Conservation (phyloP, 2,113 vertebrate species). For the Microtus richardsoni region DNA sequence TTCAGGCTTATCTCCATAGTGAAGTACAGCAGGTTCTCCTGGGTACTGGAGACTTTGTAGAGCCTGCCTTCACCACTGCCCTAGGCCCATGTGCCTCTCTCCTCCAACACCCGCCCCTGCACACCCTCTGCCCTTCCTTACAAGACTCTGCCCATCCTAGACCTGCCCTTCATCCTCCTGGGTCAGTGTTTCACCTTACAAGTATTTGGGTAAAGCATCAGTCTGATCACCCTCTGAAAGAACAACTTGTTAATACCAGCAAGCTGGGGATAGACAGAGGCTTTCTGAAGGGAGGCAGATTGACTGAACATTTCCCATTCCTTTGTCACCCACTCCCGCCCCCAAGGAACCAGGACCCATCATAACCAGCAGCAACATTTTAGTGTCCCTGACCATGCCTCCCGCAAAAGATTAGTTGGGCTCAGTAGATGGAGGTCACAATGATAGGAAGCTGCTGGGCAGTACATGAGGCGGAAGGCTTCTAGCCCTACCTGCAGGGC, state of each 20-base stretch:
- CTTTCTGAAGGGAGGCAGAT: not conserved
- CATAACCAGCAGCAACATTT: not conserved
- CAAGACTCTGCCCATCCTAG: too few species aligned
- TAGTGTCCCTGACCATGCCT: not conserved
- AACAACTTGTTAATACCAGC: not conserved
- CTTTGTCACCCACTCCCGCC: not conserved
- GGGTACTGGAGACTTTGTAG: not conserved
- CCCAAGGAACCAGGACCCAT: not conserved
- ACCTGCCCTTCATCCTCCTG: not conserved
- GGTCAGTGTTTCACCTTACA: not conserved
- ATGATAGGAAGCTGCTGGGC: not conserved
- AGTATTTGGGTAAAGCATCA: not conserved
- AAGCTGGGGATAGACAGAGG: not conserved
- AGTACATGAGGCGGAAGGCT: not conserved
- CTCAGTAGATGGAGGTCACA: not conserved
- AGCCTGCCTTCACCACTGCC: not conserved
- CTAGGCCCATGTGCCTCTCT: too few species aligned
- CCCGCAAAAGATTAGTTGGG: not conserved
- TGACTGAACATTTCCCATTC: not conserved
- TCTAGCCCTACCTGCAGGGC: not conserved
- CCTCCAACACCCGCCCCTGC: not conserved
- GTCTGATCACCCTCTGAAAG: not conserved
- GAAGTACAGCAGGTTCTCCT: not conserved
- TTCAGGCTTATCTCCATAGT: rapidly evolving
- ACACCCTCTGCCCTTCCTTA: not conserved